Evolutionary conservation across 2,888 invertebrate genomes (phyloP).

Genomic region (Sericinus montela): DNA sequence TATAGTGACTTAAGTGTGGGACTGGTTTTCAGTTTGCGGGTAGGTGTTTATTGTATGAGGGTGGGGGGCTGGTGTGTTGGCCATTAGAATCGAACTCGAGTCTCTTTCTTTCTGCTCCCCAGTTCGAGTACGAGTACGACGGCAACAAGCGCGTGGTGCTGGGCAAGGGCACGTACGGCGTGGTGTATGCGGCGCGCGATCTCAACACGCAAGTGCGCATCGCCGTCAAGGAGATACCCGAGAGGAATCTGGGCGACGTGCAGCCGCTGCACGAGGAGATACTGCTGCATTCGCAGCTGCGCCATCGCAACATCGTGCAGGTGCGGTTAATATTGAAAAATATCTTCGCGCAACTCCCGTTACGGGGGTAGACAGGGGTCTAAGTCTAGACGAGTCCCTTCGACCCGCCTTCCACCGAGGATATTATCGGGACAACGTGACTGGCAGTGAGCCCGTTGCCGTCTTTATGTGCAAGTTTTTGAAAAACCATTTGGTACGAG

Average conservation of each 20-base stretch:
- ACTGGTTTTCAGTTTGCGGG: slow-evolving; percentile 32
- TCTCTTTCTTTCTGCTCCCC: no score
- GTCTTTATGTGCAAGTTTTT: no score
- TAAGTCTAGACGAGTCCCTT: no score
- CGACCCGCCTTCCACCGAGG: no score
- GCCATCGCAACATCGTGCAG: slow-evolving; percentile 98
- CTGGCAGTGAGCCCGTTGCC: no score
- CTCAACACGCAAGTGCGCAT: slow-evolving; percentile 95
- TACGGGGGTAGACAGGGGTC: no score
- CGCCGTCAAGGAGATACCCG: slow-evolving; percentile 99
- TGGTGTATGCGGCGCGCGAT: slow-evolving; percentile 96
- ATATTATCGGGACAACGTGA: no score
- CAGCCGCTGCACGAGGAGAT: slow-evolving; percentile 99
- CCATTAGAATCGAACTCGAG: slow-evolving; percentile 78
- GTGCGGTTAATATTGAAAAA: slow-evolving; percentile 35
- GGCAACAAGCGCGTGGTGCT: slow-evolving; percentile 90
- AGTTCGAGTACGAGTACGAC: slow-evolving; percentile 97
- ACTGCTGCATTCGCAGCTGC: slow-evolving; percentile 94
- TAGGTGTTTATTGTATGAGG: slow-evolving; percentile 47
- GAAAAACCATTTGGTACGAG: no score
- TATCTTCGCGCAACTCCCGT: no score
- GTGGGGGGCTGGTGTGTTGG: slow-evolving; percentile 73
- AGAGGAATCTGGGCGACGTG: slow-evolving; percentile 96
- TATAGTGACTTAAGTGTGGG: slow-evolving; percentile 17
- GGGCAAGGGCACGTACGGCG: slow-evolving; percentile 97